Percentiles rank a stretch among this genome's conserved stretches.
Conservation (phyloP, 2,113 vertebrate genomes). For the Jacana jacana region DNA sequence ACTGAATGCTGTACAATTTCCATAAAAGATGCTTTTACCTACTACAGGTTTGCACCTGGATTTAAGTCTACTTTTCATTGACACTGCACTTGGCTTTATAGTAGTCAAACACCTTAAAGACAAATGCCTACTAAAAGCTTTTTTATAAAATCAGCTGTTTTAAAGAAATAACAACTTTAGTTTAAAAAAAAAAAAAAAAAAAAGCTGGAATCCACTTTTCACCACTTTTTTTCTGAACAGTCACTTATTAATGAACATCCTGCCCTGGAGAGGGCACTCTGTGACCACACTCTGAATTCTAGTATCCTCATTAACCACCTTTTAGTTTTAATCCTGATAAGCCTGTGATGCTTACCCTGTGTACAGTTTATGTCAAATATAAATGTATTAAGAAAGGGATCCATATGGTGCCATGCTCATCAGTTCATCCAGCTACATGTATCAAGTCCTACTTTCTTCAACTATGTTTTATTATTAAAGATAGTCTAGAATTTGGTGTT, state of each 20-base stretch:
- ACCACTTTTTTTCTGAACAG: background rate
- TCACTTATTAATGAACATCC: slow-evolving; percentile 6
- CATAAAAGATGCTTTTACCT: background rate
- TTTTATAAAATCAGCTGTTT: background rate
- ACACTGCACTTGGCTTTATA: background rate
- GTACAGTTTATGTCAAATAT: background rate
- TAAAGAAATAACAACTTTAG: background rate
- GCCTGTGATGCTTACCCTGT: background rate
- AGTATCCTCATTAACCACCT: background rate
- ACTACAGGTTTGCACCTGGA: background rate
- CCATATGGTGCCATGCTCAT: background rate
- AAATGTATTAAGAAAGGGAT: background rate
- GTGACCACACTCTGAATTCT: background rate
- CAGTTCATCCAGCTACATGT: background rate
- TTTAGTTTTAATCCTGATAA: background rate
- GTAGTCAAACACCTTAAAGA: background rate
- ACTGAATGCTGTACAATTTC: background rate
- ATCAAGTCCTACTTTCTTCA: background rate
- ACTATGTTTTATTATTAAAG: background rate
- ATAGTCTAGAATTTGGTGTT: background rate
- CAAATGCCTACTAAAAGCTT: background rate
- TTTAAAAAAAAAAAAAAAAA: background rate
- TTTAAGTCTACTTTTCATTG: background rate
- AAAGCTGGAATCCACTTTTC: background rate
- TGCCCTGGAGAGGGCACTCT: slow-evolving; percentile 66